These are phyloP conservation scores for Andrena bicolor DNA, from an alignment of 2,888 invertebrate species.

Conservation along the genomic window DNA sequence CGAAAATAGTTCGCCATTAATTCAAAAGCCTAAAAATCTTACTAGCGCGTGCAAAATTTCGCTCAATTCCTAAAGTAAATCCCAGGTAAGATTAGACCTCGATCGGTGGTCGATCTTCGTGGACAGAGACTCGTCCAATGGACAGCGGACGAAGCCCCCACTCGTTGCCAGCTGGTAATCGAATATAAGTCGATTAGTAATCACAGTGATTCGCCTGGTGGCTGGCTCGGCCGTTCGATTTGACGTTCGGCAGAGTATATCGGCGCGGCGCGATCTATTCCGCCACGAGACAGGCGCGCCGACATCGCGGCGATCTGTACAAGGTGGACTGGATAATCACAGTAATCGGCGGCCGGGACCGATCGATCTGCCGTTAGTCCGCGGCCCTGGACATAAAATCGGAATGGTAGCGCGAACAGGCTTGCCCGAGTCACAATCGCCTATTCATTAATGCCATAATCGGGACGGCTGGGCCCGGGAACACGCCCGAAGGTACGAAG, in stretches of 20 bases:
- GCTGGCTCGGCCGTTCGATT: conserved; percentile 31
- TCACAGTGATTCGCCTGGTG: conserved; percentile 45
- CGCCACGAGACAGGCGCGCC: conserved; percentile 19
- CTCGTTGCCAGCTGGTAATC: neutral
- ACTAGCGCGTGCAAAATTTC: no score
- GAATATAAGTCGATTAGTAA: conserved; percentile 54
- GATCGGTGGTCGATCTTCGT: neutral
- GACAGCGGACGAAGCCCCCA: no score
- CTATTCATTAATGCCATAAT: conserved; percentile 45
- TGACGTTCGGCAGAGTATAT: conserved; percentile 35
- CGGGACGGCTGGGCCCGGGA: neutral
- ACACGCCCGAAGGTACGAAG: conserved; percentile 23
- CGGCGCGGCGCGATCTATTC: conserved; percentile 39
- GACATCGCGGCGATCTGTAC: conserved; percentile 43
- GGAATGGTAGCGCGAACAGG: conserved; percentile 25
- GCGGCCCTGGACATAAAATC: conserved; percentile 22
- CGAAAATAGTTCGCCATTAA: no score
- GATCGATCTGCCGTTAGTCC: conserved; percentile 40
- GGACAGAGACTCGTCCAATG: neutral
- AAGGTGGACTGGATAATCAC: conserved; percentile 55
- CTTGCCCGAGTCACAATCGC: conserved; percentile 20
- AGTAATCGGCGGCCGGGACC: conserved; percentile 42
- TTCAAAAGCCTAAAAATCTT: no score
- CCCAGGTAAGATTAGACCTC: no score
- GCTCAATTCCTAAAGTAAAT: no score